A percentile compares a stretch with the other conserved stretches of the same genome.
Conservation (phyloP, 2,888 invertebrate species). For the Corbicula japonica region DNA sequence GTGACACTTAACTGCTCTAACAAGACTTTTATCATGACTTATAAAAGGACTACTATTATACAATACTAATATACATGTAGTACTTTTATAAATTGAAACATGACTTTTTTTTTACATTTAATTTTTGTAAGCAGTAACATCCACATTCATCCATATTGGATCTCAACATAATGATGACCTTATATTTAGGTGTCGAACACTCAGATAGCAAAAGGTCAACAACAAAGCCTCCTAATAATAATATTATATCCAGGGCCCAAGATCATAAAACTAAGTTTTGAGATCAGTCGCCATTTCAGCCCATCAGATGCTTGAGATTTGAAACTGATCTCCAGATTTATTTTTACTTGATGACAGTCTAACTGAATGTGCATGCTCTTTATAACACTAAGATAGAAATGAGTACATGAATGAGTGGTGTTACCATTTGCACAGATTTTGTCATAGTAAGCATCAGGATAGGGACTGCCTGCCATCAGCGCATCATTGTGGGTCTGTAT, state of each 20-base stretch:
- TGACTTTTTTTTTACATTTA: no score
- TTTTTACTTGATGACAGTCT: neutral
- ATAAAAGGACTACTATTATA: neutral
- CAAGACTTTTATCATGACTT: no score
- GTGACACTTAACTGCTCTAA: no score
- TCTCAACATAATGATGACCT: no score
- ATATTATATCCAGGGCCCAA: neutral
- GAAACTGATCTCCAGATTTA: neutral
- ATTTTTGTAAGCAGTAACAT: no score
- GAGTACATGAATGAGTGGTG: neutral
- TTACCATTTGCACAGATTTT: conserved; percentile 78
- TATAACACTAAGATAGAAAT: neutral
- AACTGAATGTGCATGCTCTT: neutral
- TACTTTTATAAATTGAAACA: neutral
- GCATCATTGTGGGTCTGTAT: conserved; percentile 82
- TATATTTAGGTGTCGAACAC: no score
- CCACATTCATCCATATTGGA: no score
- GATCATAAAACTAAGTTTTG: neutral
- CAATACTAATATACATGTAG: neutral
- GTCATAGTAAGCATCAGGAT: conserved; percentile 84
- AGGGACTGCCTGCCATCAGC: conserved; percentile 82
- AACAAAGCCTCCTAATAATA: neutral
- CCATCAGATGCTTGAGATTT: neutral
- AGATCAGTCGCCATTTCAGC: neutral
- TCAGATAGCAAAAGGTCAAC: no score